Conservation (phyloP, 2,888 invertebrate species). For the Hirtodrosophila duncani region DNA sequence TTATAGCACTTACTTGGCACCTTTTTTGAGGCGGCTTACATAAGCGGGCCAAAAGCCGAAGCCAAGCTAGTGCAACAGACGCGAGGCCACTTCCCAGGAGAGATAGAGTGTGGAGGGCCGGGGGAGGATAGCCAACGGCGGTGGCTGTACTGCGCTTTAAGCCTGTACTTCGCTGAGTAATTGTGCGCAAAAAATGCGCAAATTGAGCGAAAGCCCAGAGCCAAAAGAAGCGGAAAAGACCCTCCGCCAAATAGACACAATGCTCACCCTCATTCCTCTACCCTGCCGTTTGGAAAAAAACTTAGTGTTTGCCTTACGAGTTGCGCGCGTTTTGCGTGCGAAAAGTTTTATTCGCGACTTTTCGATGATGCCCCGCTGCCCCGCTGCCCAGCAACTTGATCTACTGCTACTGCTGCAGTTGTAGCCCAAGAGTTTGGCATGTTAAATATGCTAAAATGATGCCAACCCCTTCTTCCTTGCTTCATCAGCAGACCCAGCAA, state of each 20-base stretch:
- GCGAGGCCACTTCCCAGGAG: conserved; percentile 29
- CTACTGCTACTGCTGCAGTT: conserved; percentile 11
- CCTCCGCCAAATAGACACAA: not conserved
- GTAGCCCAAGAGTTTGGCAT: conserved; percentile 58
- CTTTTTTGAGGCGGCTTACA: conserved; percentile 62
- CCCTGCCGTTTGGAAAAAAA: conserved; percentile 24
- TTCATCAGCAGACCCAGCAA: not conserved
- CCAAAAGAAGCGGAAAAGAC: conserved; percentile 33
- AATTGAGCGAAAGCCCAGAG: conserved; percentile 74
- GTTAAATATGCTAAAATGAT: conserved; percentile 73
- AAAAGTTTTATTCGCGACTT: conserved; percentile 71
- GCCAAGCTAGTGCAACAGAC: conserved; percentile 46
- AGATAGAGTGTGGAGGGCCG: conserved; percentile 1
- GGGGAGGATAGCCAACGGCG: conserved; percentile 9
- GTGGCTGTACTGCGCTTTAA: conserved; percentile 58
- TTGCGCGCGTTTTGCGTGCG: conserved; percentile 66
- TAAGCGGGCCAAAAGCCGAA: conserved; percentile 21
- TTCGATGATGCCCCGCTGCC: conserved; percentile 6
- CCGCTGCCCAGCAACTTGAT: not conserved
- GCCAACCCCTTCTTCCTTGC: conserved; percentile 59
- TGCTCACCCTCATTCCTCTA: not conserved
- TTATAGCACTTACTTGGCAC: conserved; percentile 68
- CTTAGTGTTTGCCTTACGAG: conserved; percentile 70
- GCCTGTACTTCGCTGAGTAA: conserved; percentile 72
- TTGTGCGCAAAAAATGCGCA: conserved; percentile 75